Evolutionary conservation across 2,797 vertebrate genomes (phyloP), one percentile per base, ranked within the genome.

Genomic region (Pangasius djambal): DNA sequence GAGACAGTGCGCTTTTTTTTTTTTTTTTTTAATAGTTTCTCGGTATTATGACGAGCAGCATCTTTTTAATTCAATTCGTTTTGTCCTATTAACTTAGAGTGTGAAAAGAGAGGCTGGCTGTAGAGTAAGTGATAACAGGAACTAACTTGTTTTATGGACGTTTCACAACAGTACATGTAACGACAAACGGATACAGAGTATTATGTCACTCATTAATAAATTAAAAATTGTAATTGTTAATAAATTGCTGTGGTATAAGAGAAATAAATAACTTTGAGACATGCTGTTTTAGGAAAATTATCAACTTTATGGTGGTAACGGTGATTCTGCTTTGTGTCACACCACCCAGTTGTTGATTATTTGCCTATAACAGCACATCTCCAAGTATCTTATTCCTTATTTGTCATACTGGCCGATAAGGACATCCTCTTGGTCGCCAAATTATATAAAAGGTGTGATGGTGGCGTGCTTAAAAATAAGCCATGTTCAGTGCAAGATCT

Each of bases 231-330:
- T 0, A 10, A 18, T 34, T 18, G 0, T 8, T 40, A 40, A 18
- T n/a, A 70, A 55, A 70, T 55, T 85, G 83, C 83, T 85, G 65
- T 85, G 83, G 65, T 85, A 55, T 85, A 57, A 70, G n/a, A 85
- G 83, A 48, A 85, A 70, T 37, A 15, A 37, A 34, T 85, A 6
- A 70, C 16, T n/a, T 65, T 2, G 59, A 34, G 22, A 40, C 59
- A n/a, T 15, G 22, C 37, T 20, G 31, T 61, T 82, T 5, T 61
- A 65, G 37, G 20, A 65, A n/a, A 28, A 28, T 0, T 0, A n/a
- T 61, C 79, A 25, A 18, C 55, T 61, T 55, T 6, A 12, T 1
- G 9, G 20, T 22, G 52, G 6, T 48, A 28, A 75, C 6, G 0
- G 75, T 15, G n/a, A 52, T n/a, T 28, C 37, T 28, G 22, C 37